Base-by-base conservation (phyloP, 2,888 invertebrate genomes). In the Camptogramma bilineatum region DNA sequence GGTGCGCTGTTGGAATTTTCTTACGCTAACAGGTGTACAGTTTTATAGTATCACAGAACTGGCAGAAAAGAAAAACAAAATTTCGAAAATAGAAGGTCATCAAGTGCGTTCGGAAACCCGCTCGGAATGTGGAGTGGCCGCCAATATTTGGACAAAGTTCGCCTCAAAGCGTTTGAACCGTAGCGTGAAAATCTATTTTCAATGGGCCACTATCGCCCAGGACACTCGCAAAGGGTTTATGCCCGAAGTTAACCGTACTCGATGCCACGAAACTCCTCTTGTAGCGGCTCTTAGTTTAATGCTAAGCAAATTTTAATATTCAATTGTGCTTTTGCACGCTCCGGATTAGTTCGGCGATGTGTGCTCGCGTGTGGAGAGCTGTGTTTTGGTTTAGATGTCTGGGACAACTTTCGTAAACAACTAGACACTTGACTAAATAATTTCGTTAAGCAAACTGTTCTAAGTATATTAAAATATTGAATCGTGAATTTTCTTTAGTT, bases 101-200 rank as follows among this genome's bases (percentile, higher is more conserved):
- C 60, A 62, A 68, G 62, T 62, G 70, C 66, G 72, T 77, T 75
- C 73, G 69, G 60, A 78, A 76, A 74, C 74, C 73, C 75, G 67
- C 72, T 63, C 62, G 68, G 69, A 76, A 74, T 68, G 62, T 69
- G 69, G 64, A 74, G 71, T 73, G 71, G 68, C 73, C 70, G 73
- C 76, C 78, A 85, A 88, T 88, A 85, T 91, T 91, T 90, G 80
- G 79, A 83, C 84, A 76, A 90, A 92, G 88, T 91, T 91, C 67
- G 73, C 66, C 83, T 85, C 83, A 82, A 85, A 85, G 81, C 83
- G 79, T 81, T 83, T 80, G 74, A 79, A 82, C 83, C 83, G 87
- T 83, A 87, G 90, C 90, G 90, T 91, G 92, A 89, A 91, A 91
- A 92, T 92, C 92, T 91, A 92, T 91, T 92, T 92, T 91, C 88